Evolutionary conservation across 2,113 vertebrate species (phyloP).

Genomic region (Microtus richardsoni): DNA sequence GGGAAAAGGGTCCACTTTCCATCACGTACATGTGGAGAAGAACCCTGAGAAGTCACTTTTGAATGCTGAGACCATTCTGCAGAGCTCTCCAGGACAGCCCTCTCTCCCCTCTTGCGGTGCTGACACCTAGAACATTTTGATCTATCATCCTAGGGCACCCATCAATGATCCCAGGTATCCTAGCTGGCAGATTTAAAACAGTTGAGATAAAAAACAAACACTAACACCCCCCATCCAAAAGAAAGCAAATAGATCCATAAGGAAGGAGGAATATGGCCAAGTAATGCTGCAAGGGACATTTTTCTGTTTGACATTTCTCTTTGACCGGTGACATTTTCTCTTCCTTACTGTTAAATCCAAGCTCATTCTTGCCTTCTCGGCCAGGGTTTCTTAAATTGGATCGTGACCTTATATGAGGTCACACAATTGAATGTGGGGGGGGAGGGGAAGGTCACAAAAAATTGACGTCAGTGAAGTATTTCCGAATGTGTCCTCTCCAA

Average conservation of each 20-base stretch:
- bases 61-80: rapidly evolving
- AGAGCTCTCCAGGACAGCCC: neutral
- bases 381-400: neutral
- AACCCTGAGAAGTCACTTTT: too few relatives aligned
- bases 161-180: neutral
- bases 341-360: neutral
- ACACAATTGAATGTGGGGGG: neutral
- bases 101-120: rapidly evolving
- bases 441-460: neutral
- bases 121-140: neutral
- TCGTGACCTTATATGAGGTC: neutral
- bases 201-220: too few relatives aligned
- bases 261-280: neutral
- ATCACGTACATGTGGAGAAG: neutral
- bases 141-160: neutral
- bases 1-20: neutral
- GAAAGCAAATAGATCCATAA: neutral
- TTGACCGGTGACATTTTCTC: too few relatives aligned
- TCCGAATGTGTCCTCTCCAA: neutral
- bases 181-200: neutral
- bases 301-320: neutral
- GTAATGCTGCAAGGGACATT: neutral
- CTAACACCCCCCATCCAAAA: too few relatives aligned
- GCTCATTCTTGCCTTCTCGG: neutral
- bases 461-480: neutral